Percentiles rank a stretch among this genome's conserved stretches.
phyloP scores from a whole-genome alignment of 64 coral and sea anemone species.

The Porites australiensis region DNA sequence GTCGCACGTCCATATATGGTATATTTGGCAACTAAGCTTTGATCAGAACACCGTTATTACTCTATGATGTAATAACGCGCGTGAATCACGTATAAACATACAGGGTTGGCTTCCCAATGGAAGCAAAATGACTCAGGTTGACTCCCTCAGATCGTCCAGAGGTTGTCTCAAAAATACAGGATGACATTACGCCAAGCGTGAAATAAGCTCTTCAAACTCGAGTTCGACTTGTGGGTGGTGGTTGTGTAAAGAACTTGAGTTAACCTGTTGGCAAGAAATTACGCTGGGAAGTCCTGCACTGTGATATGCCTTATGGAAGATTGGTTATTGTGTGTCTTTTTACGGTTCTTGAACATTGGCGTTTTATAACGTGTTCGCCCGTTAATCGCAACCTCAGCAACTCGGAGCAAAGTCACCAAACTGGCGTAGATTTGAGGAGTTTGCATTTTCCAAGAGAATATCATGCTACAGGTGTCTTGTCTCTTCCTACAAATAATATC shows the following conservation, averaged over 20 bases:
- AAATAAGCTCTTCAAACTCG: slow-evolving; percentile 24
- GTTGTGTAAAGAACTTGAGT: neutral
- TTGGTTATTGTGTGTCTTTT: slow-evolving; percentile 20
- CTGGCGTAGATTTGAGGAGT: slow-evolving; percentile 51
- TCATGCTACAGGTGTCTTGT: slow-evolving; percentile 86
- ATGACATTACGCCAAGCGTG: slow-evolving; percentile 67
- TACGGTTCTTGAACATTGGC: slow-evolving; percentile 32
- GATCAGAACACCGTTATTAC: slow-evolving; percentile 9
- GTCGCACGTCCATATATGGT: slow-evolving; percentile 31
- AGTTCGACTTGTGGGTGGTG: neutral
- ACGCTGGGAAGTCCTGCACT: neutral
- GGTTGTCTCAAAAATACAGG: slow-evolving; percentile 46
- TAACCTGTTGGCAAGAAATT: neutral
- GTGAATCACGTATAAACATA: slow-evolving; percentile 44
- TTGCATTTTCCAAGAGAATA: slow-evolving; percentile 89
- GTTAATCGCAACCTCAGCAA: slow-evolving; percentile 31
- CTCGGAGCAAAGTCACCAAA: slow-evolving; percentile 18
- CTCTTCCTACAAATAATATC: slow-evolving; percentile 79
- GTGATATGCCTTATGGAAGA: slow-evolving; percentile 74
- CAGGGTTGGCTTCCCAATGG: neutral
- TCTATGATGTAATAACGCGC: slow-evolving; percentile 45
- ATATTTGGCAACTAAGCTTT: slow-evolving; percentile 31
- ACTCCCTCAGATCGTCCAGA: neutral
- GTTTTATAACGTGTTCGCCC: slow-evolving; percentile 31
- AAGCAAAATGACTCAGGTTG: neutral